These are phyloP conservation scores for Erebia ligea DNA, from an alignment of 2,888 invertebrate genomes.

Conservation along the genomic window DNA sequence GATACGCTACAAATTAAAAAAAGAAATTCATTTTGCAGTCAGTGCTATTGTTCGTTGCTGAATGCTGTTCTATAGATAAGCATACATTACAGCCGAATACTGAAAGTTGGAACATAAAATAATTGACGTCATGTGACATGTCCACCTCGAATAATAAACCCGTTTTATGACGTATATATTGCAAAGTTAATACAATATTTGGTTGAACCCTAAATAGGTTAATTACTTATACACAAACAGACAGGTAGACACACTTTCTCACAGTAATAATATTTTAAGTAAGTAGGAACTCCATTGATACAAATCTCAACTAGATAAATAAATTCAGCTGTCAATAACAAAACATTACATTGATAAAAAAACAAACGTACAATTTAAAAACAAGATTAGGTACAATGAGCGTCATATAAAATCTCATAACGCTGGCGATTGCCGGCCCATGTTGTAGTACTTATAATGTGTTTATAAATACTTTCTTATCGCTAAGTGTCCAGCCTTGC, in stretches of 20 bases:
- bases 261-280: not conserved
- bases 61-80: too few relatives aligned
- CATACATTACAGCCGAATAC: too few relatives aligned
- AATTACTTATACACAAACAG: too few relatives aligned
- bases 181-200: too few relatives aligned
- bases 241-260: not conserved
- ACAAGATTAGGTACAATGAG: slow-evolving; percentile 13
- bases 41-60: too few relatives aligned
- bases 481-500: slow-evolving; percentile 32
- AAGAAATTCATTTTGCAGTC: too few relatives aligned
- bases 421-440: slow-evolving; percentile 11
- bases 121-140: too few relatives aligned
- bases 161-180: too few relatives aligned
- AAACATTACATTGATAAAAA: slow-evolving; percentile 7
- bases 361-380: slow-evolving; percentile 2
- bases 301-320: not conserved
- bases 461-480: slow-evolving; percentile 38
- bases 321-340: not conserved
- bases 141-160: too few relatives aligned
- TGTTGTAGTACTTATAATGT: slow-evolving; percentile 11
- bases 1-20: too few relatives aligned
- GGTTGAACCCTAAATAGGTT: too few relatives aligned
- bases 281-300: not conserved
- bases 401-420: slow-evolving; percentile 23
- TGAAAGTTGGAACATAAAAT: too few relatives aligned